A percentile compares a stretch with the other conserved stretches of the same genome.
phyloP scores from a whole-genome alignment of 2,888 invertebrate species.

The Lycophotia porphyrea region DNA sequence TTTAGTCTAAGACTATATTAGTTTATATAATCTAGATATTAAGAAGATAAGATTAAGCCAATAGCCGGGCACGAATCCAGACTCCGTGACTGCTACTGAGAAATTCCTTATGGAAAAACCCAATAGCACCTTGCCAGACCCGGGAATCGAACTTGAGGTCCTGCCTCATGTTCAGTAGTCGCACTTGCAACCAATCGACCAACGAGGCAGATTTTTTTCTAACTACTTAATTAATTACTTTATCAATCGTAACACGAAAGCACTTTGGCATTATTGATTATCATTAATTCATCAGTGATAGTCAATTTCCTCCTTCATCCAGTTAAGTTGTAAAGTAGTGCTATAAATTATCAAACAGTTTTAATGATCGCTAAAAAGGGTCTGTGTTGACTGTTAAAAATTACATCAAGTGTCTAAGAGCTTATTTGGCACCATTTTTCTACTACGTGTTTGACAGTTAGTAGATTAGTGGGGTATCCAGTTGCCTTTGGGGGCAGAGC shows the following conservation, averaged over 20 bases:
- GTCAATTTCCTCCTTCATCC: conserved; percentile 34
- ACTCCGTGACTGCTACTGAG: no score
- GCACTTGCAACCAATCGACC: not conserved
- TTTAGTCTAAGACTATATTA: not conserved
- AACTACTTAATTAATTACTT: not conserved
- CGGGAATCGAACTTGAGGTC: no score
- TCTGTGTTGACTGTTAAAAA: conserved; percentile 52
- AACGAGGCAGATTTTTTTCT: not conserved
- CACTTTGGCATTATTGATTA: conserved; percentile 14
- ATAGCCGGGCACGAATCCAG: no score
- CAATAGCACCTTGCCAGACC: no score
- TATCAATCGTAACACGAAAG: conserved; percentile 19
- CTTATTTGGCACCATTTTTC: conserved; percentile 59
- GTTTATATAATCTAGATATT: not conserved
- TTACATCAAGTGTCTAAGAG: conserved; percentile 39
- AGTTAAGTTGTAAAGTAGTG: conserved; percentile 36
- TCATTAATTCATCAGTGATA: conserved; percentile 44
- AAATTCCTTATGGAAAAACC: no score
- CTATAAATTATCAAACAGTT: conserved; percentile 56
- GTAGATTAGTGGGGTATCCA: conserved; percentile 48
- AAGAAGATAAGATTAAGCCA: no score
- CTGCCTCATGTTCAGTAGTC: no score
- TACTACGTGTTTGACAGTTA: conserved; percentile 25
- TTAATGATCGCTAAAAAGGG: conserved; percentile 65
- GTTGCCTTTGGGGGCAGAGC: conserved; percentile 55